These are phyloP conservation scores for Pelmatolapia mariae DNA, from an alignment of 2,113 vertebrate species.

Conservation along the genomic window DNA sequence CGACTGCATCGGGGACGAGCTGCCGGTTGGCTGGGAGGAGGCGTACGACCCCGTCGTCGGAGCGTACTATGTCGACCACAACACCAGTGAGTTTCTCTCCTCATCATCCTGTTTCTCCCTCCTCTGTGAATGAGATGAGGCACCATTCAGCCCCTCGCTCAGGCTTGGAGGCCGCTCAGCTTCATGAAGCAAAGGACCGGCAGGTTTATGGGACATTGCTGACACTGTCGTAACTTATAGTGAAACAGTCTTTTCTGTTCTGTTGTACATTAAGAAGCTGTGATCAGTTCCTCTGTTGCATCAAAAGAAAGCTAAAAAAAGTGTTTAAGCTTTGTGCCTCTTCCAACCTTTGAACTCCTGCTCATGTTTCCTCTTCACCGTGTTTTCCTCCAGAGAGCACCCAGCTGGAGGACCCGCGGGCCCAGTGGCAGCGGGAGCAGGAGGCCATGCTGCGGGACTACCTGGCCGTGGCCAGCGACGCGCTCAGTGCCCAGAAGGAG, in stretches of 20 bases:
- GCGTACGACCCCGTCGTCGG: constrained; percentile 88
- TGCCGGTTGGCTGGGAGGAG: constrained; percentile 97
- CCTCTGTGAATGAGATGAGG: fast-evolving
- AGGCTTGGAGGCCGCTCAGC: fast-evolving
- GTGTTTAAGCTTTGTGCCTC: background rate
- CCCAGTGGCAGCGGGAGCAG: constrained; percentile 93
- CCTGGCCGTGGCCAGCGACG: constrained; percentile 89
- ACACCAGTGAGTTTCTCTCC: constrained; percentile 81
- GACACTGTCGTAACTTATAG: background rate
- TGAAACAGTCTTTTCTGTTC: background rate
- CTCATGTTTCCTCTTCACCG: background rate
- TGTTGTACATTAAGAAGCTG: background rate
- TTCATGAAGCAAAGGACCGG: background rate
- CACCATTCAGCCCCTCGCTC: fast-evolving
- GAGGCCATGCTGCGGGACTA: constrained; percentile 96
- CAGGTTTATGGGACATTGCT: background rate
- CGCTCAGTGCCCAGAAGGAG: constrained; percentile 91
- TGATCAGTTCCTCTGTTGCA: background rate
- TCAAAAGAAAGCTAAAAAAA: background rate
- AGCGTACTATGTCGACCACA: constrained; percentile 97
- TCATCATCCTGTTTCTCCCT: background rate
- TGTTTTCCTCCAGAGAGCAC: constrained; percentile 70
- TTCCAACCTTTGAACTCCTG: fast-evolving
- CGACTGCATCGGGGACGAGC: constrained; percentile 95
- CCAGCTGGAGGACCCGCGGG: constrained; percentile 95